Conservation (phyloP, 92 coral and sea anemone species). For the Phenganax subtilis region DNA sequence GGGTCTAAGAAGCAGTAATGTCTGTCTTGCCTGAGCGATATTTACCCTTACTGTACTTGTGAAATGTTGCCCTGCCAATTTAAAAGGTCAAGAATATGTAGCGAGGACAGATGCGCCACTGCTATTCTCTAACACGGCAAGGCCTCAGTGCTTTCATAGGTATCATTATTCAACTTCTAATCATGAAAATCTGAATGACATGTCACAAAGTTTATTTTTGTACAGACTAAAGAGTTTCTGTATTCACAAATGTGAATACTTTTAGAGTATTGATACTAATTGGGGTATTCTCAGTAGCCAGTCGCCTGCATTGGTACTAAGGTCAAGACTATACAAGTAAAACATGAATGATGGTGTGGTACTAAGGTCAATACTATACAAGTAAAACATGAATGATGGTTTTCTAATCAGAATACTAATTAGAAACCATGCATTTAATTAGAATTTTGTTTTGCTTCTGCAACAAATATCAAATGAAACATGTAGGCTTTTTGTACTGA, state of each 20-base stretch:
- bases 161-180: constrained; percentile 15
- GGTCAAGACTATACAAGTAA: not conserved
- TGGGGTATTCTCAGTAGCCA: constrained; percentile 22
- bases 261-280: constrained; percentile 24
- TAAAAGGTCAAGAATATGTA: not conserved
- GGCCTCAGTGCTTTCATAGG: constrained; percentile 6
- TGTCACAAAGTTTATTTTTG: constrained; percentile 16
- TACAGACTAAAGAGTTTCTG: not conserved
- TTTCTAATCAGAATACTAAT: no score
- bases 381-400: no score
- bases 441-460: no score
- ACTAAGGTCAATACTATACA: not conserved
- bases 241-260: not conserved
- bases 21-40: not conserved
- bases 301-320: constrained; percentile 23
- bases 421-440: no score
- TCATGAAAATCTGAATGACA: not conserved
- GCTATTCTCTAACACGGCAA: not conserved
- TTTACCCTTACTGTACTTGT: not conserved
- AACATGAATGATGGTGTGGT: not conserved
- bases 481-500: no score
- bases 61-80: not conserved
- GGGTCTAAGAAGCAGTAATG: no score
- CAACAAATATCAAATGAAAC: no score
- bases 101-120: constrained; percentile 10